Percentiles rank a stretch among this genome's conserved stretches.
Evolutionary conservation across 2,113 vertebrate species (phyloP).

Genomic region (Uria aalge): DNA sequence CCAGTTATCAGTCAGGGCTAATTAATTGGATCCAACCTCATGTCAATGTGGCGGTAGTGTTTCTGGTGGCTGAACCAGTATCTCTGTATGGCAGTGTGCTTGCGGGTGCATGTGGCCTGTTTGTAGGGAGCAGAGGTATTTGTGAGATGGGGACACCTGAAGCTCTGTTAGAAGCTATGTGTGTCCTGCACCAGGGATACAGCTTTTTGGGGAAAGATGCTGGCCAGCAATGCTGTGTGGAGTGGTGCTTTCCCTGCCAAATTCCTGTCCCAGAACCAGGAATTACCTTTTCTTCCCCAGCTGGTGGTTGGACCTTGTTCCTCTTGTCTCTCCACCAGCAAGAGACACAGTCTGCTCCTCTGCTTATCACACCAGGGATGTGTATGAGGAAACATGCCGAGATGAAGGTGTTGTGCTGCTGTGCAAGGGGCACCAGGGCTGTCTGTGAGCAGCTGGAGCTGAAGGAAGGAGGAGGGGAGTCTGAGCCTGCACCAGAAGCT

Average conservation of each 20-base stretch:
- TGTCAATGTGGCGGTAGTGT: background rate
- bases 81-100: background rate
- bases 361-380: background rate
- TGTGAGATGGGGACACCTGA: background rate
- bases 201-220: background rate
- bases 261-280: background rate
- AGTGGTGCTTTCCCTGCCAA: background rate
- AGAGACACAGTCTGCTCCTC: background rate
- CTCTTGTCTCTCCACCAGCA: background rate
- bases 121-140: background rate
- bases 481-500: background rate
- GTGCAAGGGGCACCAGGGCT: accelerated
- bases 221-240: background rate
- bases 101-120: background rate
- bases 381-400: accelerated
- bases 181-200: background rate
- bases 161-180: background rate
- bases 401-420: background rate
- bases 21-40: background rate
- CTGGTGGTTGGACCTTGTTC: background rate
- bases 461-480: background rate
- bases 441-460: accelerated
- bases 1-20: background rate
- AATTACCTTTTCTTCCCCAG: background rate
- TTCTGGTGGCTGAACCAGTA: background rate